These are phyloP conservation scores for Acanthisitta chloris DNA, from an alignment of 2,113 vertebrate genomes.

Conservation along the genomic window DNA sequence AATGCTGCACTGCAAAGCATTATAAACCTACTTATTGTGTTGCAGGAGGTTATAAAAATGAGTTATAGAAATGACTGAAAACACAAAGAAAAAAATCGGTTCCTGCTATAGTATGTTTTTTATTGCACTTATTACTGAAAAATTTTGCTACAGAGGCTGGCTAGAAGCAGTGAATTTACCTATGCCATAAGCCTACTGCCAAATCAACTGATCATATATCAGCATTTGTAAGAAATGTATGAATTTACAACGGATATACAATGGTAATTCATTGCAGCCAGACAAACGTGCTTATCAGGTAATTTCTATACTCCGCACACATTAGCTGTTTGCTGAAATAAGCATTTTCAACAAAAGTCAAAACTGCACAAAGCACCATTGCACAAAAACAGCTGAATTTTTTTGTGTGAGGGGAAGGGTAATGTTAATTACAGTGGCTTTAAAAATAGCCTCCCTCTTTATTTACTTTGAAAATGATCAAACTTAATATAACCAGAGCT, in stretches of 20 bases:
- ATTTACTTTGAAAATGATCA: not conserved
- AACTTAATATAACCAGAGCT: not conserved
- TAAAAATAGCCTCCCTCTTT: not conserved
- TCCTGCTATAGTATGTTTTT: not conserved
- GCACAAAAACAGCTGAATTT: not conserved
- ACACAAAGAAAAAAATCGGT: not conserved
- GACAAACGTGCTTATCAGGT: not conserved
- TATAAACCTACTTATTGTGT: not conserved
- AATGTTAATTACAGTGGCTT: not conserved
- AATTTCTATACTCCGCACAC: not conserved
- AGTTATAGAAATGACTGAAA: not conserved
- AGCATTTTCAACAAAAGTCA: not conserved
- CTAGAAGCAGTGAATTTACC: constrained; percentile 21
- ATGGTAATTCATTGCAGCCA: not conserved
- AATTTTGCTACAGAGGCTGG: not conserved
- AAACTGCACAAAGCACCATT: not conserved
- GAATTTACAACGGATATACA: not conserved
- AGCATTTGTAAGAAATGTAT: not conserved
- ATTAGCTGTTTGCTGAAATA: not conserved
- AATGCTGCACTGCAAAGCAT: constrained; percentile 5
- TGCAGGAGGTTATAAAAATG: constrained; percentile 8
- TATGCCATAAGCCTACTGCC: not conserved
- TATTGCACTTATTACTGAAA: not conserved
- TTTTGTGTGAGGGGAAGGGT: rapidly evolving
- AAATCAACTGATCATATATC: not conserved